Base-by-base conservation (phyloP, 2,113 vertebrate genomes). In the Prochilodus magdalenae region DNA sequence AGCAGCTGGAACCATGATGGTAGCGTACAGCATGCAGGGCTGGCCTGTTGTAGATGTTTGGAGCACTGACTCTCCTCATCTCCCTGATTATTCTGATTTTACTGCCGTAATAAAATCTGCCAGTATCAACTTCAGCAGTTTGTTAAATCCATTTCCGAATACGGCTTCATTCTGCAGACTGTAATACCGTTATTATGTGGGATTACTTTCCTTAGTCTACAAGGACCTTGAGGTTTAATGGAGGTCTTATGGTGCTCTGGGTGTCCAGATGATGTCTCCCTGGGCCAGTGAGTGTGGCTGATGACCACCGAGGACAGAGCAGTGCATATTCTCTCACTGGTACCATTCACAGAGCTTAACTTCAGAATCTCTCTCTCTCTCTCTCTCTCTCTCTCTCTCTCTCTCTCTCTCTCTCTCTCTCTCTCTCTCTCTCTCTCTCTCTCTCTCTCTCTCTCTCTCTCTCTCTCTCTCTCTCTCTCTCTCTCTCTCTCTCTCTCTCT, bases 221-320 rank as follows among this genome's bases (percentile, higher is more conserved):
- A 22, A 20, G 36, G 27, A 30, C 63, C 14, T 29, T 66, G 29
- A 66, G 63, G 29, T 66, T 20, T 66, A 16, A 30, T 30, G 29
- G 27, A 66, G 63, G 63, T 63, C 57, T n/a, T 59, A 10, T n/a
- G 26, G 24, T 7, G 36, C 24, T 47, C 12, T 60, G 47, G 8
- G 53, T 24, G 77, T 79, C 78, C 69, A 79, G 67, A 73, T 73
- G 55, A 27, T n/a, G 22, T 65, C 70, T 73, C 22, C 13, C 1
- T 24, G 47, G 57, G 30, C 59, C 29, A 18, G 2, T 55, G 47
- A 33, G 59, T 22, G 22, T 13, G 71, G 63, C 24, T 57, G 29
- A 67, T 8, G 27, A 15, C 63, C 27, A 30, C 30, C 3, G 33
- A 20, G n/a, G 30, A 67, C 16, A 12, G 53, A 57, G 18, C 53